Evolutionary conservation across 2,797 vertebrate genomes (phyloP), one percentile per base, ranked within the genome.

Genomic region (Mycteria americana): DNA sequence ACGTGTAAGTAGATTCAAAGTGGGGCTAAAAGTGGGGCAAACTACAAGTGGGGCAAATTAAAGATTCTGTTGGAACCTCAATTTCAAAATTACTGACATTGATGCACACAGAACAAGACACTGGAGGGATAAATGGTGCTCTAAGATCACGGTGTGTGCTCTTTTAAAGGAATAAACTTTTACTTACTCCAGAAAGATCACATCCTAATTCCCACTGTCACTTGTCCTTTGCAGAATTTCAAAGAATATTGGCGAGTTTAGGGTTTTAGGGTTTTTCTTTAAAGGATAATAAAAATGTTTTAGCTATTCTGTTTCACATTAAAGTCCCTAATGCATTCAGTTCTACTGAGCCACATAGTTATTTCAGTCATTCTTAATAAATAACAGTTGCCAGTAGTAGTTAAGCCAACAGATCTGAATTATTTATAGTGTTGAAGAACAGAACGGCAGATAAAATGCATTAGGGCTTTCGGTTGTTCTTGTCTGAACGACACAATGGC

Each of bases 371-470:
- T 92, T 96, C 93, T 93, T 97, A 95, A 97, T 97, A 97, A 97
- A 95, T 91, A 97, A 92, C 92, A 92, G 80, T 96, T 96, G 94
- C 95, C 95, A 95, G 89, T 81, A 90, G 95, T 97, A 95, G 93
- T 97, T 97, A 97, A 97, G 91, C 95, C 96, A 97, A 97, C 89
- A 93, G 89, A 96, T 92, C 64, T 96, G 96, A 98, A 97, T 97
- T 96, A 97, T 96, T 89, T 96, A 96, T 92, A 94, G 81, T 95
- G 80, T 79, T 85, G 94, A 96, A 82, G 92, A 96, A 94, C 73
- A 95, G 72, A 94, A 92, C 62, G 56, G 89, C 75, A 96, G 92
- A 96, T 87, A 96, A 93, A 85, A 95, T 92, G 85, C 94, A 89
- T 95, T 80, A 92, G 81, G 94, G 87, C 88, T 94, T 85, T 95